Conservation (phyloP, 1,140 invertebrate genomes). For the Conopomorpha cramerella region DNA sequence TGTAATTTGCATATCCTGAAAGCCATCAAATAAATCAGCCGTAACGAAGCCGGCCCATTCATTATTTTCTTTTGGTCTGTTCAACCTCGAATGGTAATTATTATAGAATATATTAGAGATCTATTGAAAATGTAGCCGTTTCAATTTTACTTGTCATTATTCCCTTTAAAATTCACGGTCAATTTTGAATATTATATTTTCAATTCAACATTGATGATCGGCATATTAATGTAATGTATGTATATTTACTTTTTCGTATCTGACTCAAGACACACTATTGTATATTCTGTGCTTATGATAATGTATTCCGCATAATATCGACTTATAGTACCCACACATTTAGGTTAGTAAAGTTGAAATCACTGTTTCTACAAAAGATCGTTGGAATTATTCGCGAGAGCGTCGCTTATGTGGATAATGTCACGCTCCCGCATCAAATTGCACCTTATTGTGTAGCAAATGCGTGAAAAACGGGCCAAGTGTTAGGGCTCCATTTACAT, state of each 20-base stretch:
- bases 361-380: constrained; percentile 30
- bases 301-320: too few relatives aligned
- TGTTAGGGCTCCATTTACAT: constrained; percentile 53
- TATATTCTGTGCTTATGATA: too few relatives aligned
- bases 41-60: constrained; percentile 46
- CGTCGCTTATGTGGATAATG: constrained; percentile 41
- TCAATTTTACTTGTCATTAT: too few relatives aligned
- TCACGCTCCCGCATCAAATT: constrained; percentile 44
- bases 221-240: too few relatives aligned
- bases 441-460: constrained; percentile 49
- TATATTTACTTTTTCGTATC: too few relatives aligned
- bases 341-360: constrained; percentile 29
- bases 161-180: too few relatives aligned
- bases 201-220: too few relatives aligned
- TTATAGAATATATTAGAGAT: too few relatives aligned
- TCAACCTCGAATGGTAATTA: constrained; percentile 32
- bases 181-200: too few relatives aligned
- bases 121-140: too few relatives aligned
- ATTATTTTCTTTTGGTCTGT: constrained; percentile 46
- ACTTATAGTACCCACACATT: constrained; percentile 8
- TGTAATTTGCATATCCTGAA: constrained; percentile 58
- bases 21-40: constrained; percentile 60
- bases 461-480: constrained; percentile 50
- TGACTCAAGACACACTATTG: too few relatives aligned
- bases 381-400: constrained; percentile 29